A percentile compares a stretch with the other conserved stretches of the same genome.
Conservation (phyloP, 2,113 vertebrate species). For the Mastomys natalensis region DNA sequence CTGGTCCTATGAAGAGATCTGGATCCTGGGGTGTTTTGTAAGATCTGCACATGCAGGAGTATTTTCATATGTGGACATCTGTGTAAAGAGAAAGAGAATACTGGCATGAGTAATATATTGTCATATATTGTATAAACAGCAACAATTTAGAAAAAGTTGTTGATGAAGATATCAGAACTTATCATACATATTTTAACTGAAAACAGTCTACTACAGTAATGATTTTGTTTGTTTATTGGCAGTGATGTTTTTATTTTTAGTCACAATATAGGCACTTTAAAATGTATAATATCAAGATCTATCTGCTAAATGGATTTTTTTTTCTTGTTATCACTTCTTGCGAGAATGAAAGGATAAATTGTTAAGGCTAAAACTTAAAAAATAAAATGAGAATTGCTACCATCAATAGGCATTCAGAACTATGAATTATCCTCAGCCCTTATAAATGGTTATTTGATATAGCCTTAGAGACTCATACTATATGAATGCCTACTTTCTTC, state of each 20-base stretch:
- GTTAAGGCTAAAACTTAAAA: constrained; percentile 11
- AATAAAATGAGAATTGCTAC: constrained; percentile 22
- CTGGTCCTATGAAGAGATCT: accelerated
- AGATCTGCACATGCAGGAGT: not conserved
- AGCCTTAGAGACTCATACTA: constrained; percentile 73
- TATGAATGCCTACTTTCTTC: constrained; percentile 81
- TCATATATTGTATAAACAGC: not conserved
- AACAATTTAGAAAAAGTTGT: not conserved
- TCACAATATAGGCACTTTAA: constrained; percentile 63
- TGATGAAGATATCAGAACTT: not conserved
- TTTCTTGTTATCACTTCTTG: constrained; percentile 45
- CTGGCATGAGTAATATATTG: too few relatives aligned
- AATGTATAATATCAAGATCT: constrained; percentile 56
- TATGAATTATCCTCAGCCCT: constrained; percentile 76
- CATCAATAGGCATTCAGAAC: constrained; percentile 68
- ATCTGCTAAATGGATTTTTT: constrained; percentile 62
- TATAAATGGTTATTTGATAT: constrained; percentile 80
- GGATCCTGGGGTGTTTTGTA: not conserved
- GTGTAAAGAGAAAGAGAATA: not conserved
- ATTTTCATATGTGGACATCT: not conserved
- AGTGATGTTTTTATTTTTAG: constrained; percentile 57
- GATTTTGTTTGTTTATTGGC: constrained; percentile 48
- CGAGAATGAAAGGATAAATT: constrained; percentile 41
- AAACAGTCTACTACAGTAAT: not conserved
- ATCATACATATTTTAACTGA: not conserved